These are phyloP conservation scores for Zootoca vivipara DNA, from an alignment of 2,113 vertebrate genomes.

Conservation along the genomic window DNA sequence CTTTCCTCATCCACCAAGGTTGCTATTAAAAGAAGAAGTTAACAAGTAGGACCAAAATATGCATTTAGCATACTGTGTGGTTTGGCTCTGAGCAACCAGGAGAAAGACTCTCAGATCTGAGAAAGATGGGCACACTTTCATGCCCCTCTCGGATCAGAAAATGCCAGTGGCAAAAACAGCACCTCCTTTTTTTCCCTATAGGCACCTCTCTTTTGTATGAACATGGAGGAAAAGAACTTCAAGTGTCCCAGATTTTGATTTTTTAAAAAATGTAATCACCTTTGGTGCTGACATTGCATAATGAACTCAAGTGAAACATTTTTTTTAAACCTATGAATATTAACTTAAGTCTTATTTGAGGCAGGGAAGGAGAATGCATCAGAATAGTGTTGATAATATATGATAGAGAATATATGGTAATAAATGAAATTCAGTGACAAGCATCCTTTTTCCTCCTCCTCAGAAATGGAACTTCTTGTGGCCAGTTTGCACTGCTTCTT, in stretches of 20 bases:
- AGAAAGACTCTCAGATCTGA: conserved; percentile 28
- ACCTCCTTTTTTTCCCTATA: background rate
- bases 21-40: background rate
- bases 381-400: background rate
- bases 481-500: background rate
- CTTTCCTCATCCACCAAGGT: background rate
- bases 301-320: conserved; percentile 9
- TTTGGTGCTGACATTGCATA: background rate
- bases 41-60: background rate
- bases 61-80: background rate
- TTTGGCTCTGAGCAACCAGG: background rate
- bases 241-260: conserved; percentile 39
- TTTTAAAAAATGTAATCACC: background rate
- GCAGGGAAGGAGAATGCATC: background rate
- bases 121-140: background rate
- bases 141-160: conserved; percentile 25
- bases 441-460: no score
- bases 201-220: background rate
- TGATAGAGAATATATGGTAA: background rate
- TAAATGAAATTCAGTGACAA: no score
- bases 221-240: conserved; percentile 15
- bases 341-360: background rate
- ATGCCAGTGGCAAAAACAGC: conserved; percentile 26
- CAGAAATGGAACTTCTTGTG: no score
- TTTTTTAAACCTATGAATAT: conserved; percentile 30